Base-by-base conservation (phyloP, 2,888 invertebrate species). In the Doris montereyensis region DNA sequence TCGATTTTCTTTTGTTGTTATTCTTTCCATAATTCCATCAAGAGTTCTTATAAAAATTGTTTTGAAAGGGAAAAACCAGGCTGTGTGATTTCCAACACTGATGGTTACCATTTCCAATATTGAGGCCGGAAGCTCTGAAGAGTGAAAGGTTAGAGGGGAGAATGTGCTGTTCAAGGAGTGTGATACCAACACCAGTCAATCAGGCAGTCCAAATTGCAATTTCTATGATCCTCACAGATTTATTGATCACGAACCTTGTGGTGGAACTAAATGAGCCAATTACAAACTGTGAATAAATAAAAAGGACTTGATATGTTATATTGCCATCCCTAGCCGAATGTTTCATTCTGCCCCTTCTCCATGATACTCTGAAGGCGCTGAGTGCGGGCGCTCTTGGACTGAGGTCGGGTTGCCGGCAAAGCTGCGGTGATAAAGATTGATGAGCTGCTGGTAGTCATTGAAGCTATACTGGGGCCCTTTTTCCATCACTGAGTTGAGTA, bases 401-500 rank as follows among this genome's bases (percentile, higher is more conserved):
- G 77, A 28, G 10, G 78, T 78, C 17, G 81, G 80, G 74, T 81
- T 81, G 1, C 86, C 87, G 0, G 91, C 89, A 83, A 92, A 92
- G 93, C 94, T 90, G 93, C 94, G 87, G 93, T 95, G 88, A 94
- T 95, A 89, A 84, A 97, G 93, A 87, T 95, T 95, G 89, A 97
- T 93, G 57, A 96, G 95, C 91, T 96, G 95, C 90, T 95, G 94
- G 90, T 97, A 97, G 91, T 98, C 97, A 87, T 96, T 92, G 90
- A 96, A 95, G 0, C 95, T 95, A 92, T 96, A 97, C 90, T 96
- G 95, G 0, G 96, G 94, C 0, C 97, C 97, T 86, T 95, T 95
- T 91, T 97, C 97, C 70, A 96, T 93, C 13, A 97, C 94, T 35
- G 94, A 93, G 83, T 95, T 94, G 81, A 97, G 93, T 87, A 97